These are phyloP conservation scores for Mergus octosetaceus DNA, from an alignment of 2,797 vertebrate genomes.

Conservation along the genomic window DNA sequence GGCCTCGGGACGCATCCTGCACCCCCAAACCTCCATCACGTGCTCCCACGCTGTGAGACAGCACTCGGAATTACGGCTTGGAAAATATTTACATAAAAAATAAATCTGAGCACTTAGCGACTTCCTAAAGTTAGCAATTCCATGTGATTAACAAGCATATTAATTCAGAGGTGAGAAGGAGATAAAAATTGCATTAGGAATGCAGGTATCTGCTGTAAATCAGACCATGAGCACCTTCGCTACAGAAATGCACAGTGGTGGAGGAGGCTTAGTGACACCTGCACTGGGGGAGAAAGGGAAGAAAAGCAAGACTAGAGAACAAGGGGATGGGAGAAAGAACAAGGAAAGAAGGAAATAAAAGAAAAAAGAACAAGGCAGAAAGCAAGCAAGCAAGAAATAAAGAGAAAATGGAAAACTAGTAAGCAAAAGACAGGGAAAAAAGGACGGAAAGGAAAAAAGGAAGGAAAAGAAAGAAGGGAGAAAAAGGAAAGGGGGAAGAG, in stretches of 20 bases:
- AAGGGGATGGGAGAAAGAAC: fast-evolving
- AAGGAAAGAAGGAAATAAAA: too few species aligned
- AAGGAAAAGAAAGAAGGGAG: not conserved
- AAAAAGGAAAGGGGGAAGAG: not conserved
- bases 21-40: not conserved
- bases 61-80: constrained; percentile 35
- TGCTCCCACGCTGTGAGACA: not conserved
- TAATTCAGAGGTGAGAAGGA: constrained; percentile 38
- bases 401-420: too few species aligned
- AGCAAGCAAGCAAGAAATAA: not conserved
- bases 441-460: not conserved
- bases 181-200: constrained; percentile 64
- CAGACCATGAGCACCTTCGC: not conserved
- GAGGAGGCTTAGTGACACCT: not conserved
- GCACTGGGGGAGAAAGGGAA: not conserved
- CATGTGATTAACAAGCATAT: constrained; percentile 68
- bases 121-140: constrained; percentile 68
- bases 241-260: not conserved
- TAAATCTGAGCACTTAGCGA: constrained; percentile 64
- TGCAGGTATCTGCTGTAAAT: constrained; percentile 58
- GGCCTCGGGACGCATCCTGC: not conserved
- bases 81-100: constrained; percentile 74
- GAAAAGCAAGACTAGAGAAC: not conserved
- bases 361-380: fast-evolving
- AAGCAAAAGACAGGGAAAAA: not conserved